Percentiles rank a stretch among this genome's conserved stretches.
phyloP scores from a whole-genome alignment of 2,888 invertebrate genomes.

The Lepidocyrtoides sp. region DNA sequence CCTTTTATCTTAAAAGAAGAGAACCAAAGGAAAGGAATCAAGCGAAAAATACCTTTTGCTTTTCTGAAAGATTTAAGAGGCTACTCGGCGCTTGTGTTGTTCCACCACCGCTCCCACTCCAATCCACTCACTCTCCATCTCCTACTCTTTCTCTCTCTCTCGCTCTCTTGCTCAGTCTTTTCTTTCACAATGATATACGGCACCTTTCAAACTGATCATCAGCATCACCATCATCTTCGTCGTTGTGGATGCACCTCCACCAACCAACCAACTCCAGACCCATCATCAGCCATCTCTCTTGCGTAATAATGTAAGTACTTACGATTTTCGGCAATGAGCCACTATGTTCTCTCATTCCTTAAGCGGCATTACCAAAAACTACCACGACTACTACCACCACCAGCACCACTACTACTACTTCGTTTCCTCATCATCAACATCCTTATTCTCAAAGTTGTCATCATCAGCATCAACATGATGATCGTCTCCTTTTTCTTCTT shows the following conservation, averaged over 20 bases:
- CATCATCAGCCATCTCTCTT: conserved; percentile 62
- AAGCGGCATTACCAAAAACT: neutral
- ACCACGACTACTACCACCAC: neutral
- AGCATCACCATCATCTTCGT: conserved; percentile 53
- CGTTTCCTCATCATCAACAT: conserved; percentile 43
- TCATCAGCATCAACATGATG: conserved; percentile 54
- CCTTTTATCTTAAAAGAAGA: neutral
- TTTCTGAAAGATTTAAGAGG: conserved; percentile 67
- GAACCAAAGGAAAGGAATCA: conserved; percentile 7
- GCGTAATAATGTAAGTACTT: conserved; percentile 57
- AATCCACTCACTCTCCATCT: conserved; percentile 26
- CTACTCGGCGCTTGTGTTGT: conserved; percentile 22
- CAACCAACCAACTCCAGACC: conserved; percentile 28
- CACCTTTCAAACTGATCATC: conserved; percentile 76
- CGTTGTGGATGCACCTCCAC: conserved; percentile 36
- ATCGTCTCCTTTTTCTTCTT: conserved; percentile 29
- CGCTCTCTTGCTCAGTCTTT: too few species aligned
- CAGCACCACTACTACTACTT: neutral
- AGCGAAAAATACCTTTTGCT: conserved; percentile 62
- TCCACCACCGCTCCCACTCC: conserved; percentile 18
- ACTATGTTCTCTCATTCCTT: neutral
- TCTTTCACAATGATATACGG: conserved; percentile 64
- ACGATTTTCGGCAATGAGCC: conserved; percentile 59
- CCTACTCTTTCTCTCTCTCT: conserved; percentile 1
- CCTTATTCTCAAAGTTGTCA: conserved; percentile 25